Base-by-base conservation (phyloP, 2,888 invertebrate species). In the Isoperla grammatica region DNA sequence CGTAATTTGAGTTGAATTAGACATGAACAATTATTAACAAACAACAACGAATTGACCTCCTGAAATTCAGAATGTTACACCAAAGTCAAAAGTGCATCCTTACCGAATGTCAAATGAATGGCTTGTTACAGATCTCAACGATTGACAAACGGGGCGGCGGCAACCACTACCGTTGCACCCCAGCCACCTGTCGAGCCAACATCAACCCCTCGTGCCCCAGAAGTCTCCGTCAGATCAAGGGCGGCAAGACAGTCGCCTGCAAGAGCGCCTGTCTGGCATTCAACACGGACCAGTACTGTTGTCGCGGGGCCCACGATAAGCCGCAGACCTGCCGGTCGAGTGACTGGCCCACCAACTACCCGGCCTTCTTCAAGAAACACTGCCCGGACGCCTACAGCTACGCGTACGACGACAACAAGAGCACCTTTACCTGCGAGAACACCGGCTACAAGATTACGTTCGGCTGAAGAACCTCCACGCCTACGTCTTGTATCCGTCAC, bases 321-420 rank as follows among this genome's bases (percentile, higher is more conserved):
- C 77, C 78, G 1, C 68, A 74, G 43, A 76, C 73, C 2, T 79
- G 79, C 67, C 69, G 71, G 39, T 66, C 72, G 42, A 63, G 66
- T 6, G 66, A 70, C 61, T 73, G 74, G 75, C 69, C 72, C 0
- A 63, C 66, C 39, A 64, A 75, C 59, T 78, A 76, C 64, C 74
- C 78, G 42, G 57, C 71, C 56, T 19, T 48, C 37, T 78, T 79
- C 70, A 79, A 79, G 65, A 60, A 67, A 0, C 69, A 72, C 12
- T 80, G 80, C 65, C 79, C 80, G 1, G 74, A 76, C 59, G 79
- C 79, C 6, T 79, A 79, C 70, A 76, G 76, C 59, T 80, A 79
- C 64, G 78, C 78, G 13, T 79, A 79, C 64, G 80, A 80, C 69
- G 79, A 80, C 64, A 66, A 70, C 29, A 74, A 75, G 55, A 77